A percentile compares a stretch with the other conserved stretches of the same genome.
phyloP scores from a whole-genome alignment of 1,140 invertebrate species.

The Drosophila suzukii region DNA sequence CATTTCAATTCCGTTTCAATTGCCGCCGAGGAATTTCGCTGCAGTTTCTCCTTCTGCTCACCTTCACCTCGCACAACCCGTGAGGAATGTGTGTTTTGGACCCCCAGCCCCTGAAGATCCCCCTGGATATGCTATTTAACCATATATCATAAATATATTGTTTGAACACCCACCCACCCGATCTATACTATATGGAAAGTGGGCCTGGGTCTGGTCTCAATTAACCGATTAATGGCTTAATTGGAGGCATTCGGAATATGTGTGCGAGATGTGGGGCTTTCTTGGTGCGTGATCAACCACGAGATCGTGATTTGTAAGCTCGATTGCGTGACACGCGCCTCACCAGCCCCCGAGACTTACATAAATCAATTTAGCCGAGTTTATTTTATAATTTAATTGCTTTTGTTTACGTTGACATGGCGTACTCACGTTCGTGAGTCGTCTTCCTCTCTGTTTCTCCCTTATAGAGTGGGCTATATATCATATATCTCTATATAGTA shows the following conservation, averaged over 20 bases:
- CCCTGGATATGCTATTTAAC: neutral
- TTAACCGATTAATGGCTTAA: constrained; percentile 48
- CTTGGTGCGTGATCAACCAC: constrained; percentile 39
- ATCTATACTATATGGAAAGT: constrained; percentile 11
- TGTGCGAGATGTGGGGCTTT: neutral
- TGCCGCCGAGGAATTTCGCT: constrained; percentile 34
- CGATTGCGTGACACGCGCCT: constrained; percentile 40
- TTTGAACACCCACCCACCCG: neutral
- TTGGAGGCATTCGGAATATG: constrained; percentile 18
- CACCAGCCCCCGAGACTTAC: constrained; percentile 47
- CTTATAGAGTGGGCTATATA: neutral
- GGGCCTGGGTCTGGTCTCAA: constrained; percentile 30
- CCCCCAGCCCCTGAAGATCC: neutral
- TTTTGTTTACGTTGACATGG: constrained; percentile 56
- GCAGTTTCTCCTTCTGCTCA: constrained; percentile 47
- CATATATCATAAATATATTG: neutral
- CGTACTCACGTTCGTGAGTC: constrained; percentile 20
- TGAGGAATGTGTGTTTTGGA: constrained; percentile 9
- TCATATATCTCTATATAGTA: neutral
- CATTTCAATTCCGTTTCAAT: constrained; percentile 56
- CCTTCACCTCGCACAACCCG: constrained; percentile 39
- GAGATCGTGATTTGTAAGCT: constrained; percentile 28
- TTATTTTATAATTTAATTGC: constrained; percentile 80
- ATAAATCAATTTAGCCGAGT: constrained; percentile 76
- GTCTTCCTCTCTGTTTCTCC: neutral